Evolutionary conservation across 2,113 vertebrate genomes (phyloP), one percentile per base, ranked within the genome.

Genomic region (Vulpes ferrilata): DNA sequence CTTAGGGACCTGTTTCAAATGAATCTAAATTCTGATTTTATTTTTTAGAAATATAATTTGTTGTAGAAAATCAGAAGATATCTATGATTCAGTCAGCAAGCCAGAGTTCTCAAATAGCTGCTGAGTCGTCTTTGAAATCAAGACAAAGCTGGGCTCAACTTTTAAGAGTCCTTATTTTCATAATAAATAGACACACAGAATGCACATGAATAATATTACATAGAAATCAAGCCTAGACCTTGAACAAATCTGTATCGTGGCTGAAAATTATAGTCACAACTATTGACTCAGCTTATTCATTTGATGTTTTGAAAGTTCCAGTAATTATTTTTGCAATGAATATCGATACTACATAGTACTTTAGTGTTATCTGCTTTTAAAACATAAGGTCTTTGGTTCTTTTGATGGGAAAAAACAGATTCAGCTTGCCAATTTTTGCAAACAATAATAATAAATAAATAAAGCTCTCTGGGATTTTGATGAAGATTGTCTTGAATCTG

Each of bases 291-390:
- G 57, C 35, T 51, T 67, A 20, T 90, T 62, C 32, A 11, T 55
- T 57, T 51, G 27, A 64, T 59, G 48, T 96, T 84, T 83, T 35
- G 23, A 35, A 97, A 78, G 35, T 76, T 65, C 59, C 88, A 64
- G 48, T 69, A 27, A 95, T 93, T 79, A 57, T 92, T 95, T 94
- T 84, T 89, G 53, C 87, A 94, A 64, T 25, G 35, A 93, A 35
- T 97, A 20, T 85, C 57, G 76, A 90, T 67, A 67, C 30, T 15
- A 67, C 64, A 32, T 53, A 65, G 15, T 80, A 71, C 94, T 94
- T 96, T 85, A 76, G 43, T 97, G 82, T 97, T 88, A 60, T 30
- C 96, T 97, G 78, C 94, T 97, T 96, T 95, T 71, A 60, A 92
- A 76, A 83, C 94, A 95, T 97, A 96, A 30, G 96, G 78, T 57